Percentiles rank a stretch among this genome's conserved stretches.
Evolutionary conservation across 2,797 vertebrate species (phyloP).

Genomic region (Choloepus didactylus): DNA sequence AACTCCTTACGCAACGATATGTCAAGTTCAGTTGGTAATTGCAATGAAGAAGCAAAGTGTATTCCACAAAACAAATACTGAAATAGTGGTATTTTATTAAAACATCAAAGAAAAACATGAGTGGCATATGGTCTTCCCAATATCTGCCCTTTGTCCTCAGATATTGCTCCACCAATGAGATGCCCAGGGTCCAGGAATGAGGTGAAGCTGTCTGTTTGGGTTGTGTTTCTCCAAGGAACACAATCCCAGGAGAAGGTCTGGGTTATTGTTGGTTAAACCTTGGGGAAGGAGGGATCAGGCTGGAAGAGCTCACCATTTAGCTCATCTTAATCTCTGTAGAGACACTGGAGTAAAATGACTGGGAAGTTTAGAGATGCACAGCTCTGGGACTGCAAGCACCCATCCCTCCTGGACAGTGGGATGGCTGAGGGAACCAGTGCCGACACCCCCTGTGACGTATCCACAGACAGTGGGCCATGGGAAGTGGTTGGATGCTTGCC

Average conservation of each 20-base stretch:
- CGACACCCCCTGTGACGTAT: fast-evolving
- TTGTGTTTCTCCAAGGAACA: neutral
- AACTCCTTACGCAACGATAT: neutral
- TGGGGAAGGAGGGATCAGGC: neutral
- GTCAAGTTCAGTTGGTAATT: neutral
- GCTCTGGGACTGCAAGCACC: neutral
- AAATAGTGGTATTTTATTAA: neutral
- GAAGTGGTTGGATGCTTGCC: fast-evolving
- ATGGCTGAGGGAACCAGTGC: fast-evolving
- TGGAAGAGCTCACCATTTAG: neutral
- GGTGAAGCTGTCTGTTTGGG: fast-evolving
- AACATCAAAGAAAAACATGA: neutral
- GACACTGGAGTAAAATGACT: fast-evolving
- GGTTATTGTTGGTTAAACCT: neutral
- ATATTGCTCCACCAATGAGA: neutral
- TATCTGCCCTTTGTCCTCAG: neutral
- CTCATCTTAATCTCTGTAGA: neutral
- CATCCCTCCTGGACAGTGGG: fast-evolving
- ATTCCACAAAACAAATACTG: neutral
- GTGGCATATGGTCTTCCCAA: neutral
- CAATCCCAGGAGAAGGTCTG: neutral
- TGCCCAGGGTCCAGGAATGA: fast-evolving
- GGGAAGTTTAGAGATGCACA: neutral
- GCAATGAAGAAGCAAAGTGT: neutral
- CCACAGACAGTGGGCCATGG: neutral